A percentile compares a stretch with the other conserved stretches of the same genome.
These are phyloP conservation scores for Pterocles orientalis DNA, from an alignment of 2,113 vertebrate genomes.

Conservation along the genomic window DNA sequence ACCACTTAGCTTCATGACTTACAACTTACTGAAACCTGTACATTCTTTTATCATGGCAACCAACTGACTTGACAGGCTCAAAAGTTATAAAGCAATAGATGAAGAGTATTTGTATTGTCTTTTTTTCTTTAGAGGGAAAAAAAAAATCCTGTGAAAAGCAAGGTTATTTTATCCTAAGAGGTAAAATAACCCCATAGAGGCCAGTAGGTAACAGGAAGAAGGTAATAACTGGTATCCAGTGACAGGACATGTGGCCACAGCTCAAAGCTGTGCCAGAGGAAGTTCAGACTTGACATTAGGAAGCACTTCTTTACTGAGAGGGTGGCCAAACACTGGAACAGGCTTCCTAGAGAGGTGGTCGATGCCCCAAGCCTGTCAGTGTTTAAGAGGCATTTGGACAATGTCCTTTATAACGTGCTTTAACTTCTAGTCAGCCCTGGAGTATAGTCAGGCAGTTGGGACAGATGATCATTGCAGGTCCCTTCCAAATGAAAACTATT, in stretches of 20 bases:
- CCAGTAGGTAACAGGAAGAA: neutral
- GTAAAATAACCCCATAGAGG: neutral
- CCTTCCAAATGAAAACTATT: neutral
- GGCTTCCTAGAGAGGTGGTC: neutral
- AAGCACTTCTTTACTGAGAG: neutral
- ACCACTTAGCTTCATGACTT: neutral
- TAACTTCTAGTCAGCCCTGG: neutral
- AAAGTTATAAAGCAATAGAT: neutral
- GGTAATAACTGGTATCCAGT: neutral
- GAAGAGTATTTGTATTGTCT: neutral
- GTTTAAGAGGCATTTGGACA: neutral
- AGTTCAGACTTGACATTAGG: neutral
- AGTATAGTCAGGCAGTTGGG: neutral
- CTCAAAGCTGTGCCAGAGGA: fast-evolving
- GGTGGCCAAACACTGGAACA: neutral
- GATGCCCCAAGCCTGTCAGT: neutral
- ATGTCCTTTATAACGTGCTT: neutral
- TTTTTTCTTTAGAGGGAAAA: neutral
- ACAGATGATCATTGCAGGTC: neutral
- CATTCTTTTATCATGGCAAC: neutral
- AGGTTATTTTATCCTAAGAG: neutral
- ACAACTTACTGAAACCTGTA: fast-evolving
- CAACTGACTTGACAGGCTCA: neutral
- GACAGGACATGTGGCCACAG: fast-evolving
- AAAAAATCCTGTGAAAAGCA: neutral